Conservation (phyloP, 2,888 invertebrate genomes). For the Heliconius aoede region DNA sequence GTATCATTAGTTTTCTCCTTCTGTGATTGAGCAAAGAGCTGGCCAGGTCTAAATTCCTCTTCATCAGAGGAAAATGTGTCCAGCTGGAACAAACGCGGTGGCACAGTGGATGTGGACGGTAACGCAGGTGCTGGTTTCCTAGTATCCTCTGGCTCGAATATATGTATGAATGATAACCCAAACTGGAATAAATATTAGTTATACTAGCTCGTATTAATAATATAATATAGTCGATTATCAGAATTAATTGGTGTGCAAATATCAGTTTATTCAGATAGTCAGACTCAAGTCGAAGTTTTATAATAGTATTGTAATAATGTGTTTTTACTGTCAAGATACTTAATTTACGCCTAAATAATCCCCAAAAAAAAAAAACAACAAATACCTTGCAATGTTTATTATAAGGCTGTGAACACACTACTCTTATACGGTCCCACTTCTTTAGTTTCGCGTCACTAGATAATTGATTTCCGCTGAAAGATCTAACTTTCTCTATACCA, state of each 20-base stretch:
- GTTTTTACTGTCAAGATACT: too few species aligned
- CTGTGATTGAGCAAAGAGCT: conserved; percentile 80
- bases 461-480: conserved; percentile 86
- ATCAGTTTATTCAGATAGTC: too few species aligned
- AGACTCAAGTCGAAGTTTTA: too few species aligned
- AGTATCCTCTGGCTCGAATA: conserved; percentile 76
- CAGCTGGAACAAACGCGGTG: conserved; percentile 54
- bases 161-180: conserved; percentile 91
- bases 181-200: conserved; percentile 76
- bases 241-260: too few species aligned
- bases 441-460: conserved; percentile 78
- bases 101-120: conserved; percentile 39
- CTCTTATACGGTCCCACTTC: conserved; percentile 92
- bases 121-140: conserved; percentile 17
- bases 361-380: background rate
- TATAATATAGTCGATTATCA: too few species aligned
- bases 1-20: background rate
- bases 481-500: conserved; percentile 86
- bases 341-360: too few species aligned
- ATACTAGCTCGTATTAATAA: too few species aligned
- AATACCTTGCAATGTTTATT: conserved; percentile 86
- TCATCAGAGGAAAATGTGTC: conserved; percentile 84
- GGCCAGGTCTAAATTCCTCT: conserved; percentile 85
- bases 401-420: conserved; percentile 94
- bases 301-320: too few species aligned